Conservation (phyloP, 2,797 vertebrate genomes). For the Todus mexicanus region DNA sequence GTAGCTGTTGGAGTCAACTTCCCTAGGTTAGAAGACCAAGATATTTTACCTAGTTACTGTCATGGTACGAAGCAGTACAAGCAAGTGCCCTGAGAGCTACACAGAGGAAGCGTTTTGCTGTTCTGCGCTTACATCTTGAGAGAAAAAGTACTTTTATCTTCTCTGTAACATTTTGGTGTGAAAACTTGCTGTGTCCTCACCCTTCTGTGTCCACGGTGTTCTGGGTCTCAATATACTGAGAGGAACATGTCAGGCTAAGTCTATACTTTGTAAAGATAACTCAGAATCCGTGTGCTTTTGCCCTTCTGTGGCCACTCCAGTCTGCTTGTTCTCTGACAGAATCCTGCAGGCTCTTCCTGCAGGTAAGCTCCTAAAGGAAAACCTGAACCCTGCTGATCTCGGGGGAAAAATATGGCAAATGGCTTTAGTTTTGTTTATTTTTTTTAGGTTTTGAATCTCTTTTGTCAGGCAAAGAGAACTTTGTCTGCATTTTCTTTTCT, state of each 20-base stretch:
- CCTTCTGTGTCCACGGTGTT: neutral
- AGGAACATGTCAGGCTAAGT: neutral
- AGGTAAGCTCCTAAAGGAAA: neutral
- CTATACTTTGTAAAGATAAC: neutral
- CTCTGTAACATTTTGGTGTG: neutral
- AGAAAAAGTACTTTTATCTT: neutral
- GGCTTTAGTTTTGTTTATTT: neutral
- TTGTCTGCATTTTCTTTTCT: neutral
- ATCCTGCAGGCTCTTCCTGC: neutral
- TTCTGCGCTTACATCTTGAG: neutral
- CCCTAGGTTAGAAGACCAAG: neutral
- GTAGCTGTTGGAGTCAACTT: neutral
- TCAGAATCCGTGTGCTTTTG: neutral
- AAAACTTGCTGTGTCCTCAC: neutral
- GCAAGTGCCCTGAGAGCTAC: neutral
- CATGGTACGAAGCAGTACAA: neutral
- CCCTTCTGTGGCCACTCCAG: neutral
- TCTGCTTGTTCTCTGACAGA: neutral
- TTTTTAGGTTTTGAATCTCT: neutral
- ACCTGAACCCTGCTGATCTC: neutral
- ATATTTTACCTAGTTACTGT: neutral
- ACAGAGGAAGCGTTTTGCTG: neutral
- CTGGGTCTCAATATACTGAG: neutral
- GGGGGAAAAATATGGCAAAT: neutral
- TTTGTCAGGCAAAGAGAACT: neutral